Evolutionary conservation across 64 coral and sea anemone genomes (phyloP).

Genomic region (Hydrozoanthus tunicans): DNA sequence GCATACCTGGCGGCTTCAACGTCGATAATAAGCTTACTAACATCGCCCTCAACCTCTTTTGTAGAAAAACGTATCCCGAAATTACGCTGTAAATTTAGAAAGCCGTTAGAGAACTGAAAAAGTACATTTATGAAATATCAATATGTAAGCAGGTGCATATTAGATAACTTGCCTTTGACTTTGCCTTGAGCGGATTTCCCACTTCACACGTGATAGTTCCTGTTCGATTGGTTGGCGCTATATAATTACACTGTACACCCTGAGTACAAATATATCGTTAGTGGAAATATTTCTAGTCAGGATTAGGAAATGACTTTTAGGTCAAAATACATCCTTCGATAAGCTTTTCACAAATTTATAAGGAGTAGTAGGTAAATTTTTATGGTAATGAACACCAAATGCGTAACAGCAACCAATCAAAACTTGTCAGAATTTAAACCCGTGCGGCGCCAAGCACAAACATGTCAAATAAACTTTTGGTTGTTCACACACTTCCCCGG

Average conservation of each 20-base stretch:
- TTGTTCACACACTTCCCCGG: too few species aligned
- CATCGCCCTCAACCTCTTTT: slow-evolving; percentile 15
- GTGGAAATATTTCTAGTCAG: background rate
- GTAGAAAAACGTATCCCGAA: slow-evolving; percentile 33
- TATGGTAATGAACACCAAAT: too few species aligned
- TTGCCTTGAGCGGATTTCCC: slow-evolving; percentile 44
- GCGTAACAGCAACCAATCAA: too few species aligned
- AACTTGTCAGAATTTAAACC: too few species aligned
- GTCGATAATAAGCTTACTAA: background rate
- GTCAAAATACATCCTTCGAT: too few species aligned
- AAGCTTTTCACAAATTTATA: too few species aligned
- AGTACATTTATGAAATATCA: background rate
- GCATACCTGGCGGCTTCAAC: slow-evolving; percentile 22
- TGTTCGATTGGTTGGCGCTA: slow-evolving; percentile 21
- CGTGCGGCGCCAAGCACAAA: too few species aligned
- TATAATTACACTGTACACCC: slow-evolving; percentile 2
- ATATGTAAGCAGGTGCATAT: background rate
- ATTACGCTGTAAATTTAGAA: slow-evolving; percentile 4
- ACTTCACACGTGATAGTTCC: slow-evolving; percentile 28
- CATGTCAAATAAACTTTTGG: too few species aligned
- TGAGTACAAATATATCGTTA: background rate
- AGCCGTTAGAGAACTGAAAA: background rate
- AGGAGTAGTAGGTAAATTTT: too few species aligned
- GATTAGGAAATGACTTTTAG: background rate
- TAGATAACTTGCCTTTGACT: slow-evolving; percentile 9